phyloP scores from a whole-genome alignment of 2,113 vertebrate species.

The Mesoclemmys tuberculata region DNA sequence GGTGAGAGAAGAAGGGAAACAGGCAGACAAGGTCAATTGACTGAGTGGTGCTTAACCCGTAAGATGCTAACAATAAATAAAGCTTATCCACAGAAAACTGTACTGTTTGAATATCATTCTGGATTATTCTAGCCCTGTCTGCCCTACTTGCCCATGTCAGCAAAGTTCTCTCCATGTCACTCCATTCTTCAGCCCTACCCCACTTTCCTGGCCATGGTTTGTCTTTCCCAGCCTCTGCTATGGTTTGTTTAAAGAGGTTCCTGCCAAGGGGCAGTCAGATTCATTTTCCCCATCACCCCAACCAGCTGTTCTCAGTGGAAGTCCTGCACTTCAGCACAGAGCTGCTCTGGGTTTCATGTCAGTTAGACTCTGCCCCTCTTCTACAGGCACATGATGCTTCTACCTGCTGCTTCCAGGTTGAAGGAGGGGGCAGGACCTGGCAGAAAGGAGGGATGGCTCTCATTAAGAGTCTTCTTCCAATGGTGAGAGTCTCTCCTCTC shows the following conservation, averaged over 20 bases:
- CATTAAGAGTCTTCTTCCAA: not conserved
- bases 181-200: not conserved
- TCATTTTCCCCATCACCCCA: not conserved
- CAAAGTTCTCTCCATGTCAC: not conserved
- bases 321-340: not conserved
- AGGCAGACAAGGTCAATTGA: fast-evolving
- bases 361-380: fast-evolving
- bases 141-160: not conserved
- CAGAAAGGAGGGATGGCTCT: not conserved
- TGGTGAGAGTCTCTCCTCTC: not conserved
- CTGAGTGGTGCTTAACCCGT: not conserved
- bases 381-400: not conserved
- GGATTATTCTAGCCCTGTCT: not conserved
- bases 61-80: not conserved
- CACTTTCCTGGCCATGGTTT: not conserved
- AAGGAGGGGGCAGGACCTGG: fast-evolving
- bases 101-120: fast-evolving
- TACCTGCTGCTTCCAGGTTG: not conserved
- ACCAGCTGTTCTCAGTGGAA: not conserved
- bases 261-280: not conserved
- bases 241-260: not conserved
- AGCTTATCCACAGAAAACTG: not conserved
- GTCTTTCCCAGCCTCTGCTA: not conserved
- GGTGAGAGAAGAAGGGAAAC: slow-evolving; percentile 10
- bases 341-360: not conserved